Evolutionary conservation across 2,797 vertebrate genomes (phyloP), one percentile per base, ranked within the genome.

Genomic region (Trematomus bernacchii): DNA sequence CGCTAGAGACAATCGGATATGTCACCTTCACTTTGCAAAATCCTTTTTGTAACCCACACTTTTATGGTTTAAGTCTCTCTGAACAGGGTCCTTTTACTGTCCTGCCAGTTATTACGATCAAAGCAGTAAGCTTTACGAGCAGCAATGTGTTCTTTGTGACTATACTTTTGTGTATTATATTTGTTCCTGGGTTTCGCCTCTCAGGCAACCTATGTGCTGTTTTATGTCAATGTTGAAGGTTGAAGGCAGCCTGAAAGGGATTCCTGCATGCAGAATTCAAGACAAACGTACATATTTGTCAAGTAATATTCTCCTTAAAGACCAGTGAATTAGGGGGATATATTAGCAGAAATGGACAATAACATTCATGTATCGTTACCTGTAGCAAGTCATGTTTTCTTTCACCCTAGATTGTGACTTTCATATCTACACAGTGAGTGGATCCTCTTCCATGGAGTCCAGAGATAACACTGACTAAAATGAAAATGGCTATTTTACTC

Each of bases 61-160:
- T 65, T 37, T 73, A 0, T 47, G 43, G 37, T 50, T 81, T 16
- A 57, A 21, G 18, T 69, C 54, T 71, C 21, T 46, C 59, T 46
- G 11, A 53, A 10, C 37, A 30, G 19, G 3, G 4, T 76, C 47
- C 16, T 51, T 47, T 66, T 44, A 19, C 59, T 60, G 10, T 71
- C 18, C 23, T 54, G 40, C 23, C 40, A 62, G 13, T 58, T 66
- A 37, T 37, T 18, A 51, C 44, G 6, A 47, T 77, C 54, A 53
- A 59, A 77, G 48, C 54, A n/a, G 54, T 1, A 16, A 21, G 27
- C 42, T 46, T 51, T 44, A 59, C 14, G 18, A 52, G 47, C 54
- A 21, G 52, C 30, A 42, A 53, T 2, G 2, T 42, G 37, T 11
- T 13, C 14, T 37, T 23, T 23, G 21, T 71, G 62, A 21, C 33